Conservation (phyloP, 2,113 vertebrate species). For the Felis chaus region DNA sequence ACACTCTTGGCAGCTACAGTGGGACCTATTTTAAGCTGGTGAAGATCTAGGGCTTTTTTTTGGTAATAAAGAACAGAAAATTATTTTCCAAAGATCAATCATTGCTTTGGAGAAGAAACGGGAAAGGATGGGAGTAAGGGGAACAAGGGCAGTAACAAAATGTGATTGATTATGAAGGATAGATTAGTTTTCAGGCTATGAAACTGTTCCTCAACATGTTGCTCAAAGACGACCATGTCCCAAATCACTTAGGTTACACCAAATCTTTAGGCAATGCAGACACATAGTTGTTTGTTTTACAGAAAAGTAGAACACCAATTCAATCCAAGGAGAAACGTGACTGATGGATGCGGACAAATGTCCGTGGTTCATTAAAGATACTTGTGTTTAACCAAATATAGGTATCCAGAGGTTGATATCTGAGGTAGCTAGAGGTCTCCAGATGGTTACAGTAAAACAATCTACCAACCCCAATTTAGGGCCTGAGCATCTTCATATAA, state of each 20-base stretch:
- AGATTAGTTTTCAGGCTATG: not conserved
- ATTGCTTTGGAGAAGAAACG: not conserved
- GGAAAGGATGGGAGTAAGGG: not conserved
- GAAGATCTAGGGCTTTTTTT: not conserved
- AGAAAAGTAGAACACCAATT: constrained; percentile 43
- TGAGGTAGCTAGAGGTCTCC: not conserved
- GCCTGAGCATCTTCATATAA: not conserved
- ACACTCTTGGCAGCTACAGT: constrained; percentile 16
- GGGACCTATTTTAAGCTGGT: not conserved
- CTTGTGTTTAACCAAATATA: constrained; percentile 53
- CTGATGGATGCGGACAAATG: constrained; percentile 13
- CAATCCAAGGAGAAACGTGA: constrained; percentile 37
- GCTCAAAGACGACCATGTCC: not conserved
- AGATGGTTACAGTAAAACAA: constrained; percentile 50
- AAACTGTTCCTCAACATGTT: not conserved
- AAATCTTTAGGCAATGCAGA: constrained; percentile 17
- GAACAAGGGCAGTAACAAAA: not conserved
- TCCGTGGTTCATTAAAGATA: constrained; percentile 34
- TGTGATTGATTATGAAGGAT: not conserved
- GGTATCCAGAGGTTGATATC: not conserved
- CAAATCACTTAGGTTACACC: not conserved
- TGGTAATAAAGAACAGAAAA: not conserved
- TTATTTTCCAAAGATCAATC: not conserved
- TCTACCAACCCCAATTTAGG: not conserved
- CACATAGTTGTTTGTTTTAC: not conserved